Conservation (phyloP, 1,140 invertebrate species). For the Acyrthosiphon pisum region DNA sequence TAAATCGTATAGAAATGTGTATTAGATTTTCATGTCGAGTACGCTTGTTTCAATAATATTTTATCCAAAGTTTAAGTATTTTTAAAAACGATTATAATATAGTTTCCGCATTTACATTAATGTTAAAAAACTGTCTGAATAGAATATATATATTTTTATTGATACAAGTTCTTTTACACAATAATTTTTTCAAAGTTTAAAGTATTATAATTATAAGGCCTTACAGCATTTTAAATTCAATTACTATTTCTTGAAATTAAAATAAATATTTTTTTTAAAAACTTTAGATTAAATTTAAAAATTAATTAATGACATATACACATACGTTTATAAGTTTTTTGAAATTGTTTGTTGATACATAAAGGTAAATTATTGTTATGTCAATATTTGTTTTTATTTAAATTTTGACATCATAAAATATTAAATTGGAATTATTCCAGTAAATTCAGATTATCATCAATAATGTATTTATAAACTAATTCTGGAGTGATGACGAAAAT, state of each 20-base stretch:
- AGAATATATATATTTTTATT: too few relatives aligned
- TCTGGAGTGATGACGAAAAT: background rate
- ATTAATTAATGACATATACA: too few relatives aligned
- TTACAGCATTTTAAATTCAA: background rate
- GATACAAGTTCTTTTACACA: background rate
- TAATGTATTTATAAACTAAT: background rate
- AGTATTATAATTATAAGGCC: background rate
- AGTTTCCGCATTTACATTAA: background rate
- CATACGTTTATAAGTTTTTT: background rate
- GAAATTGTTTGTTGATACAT: slow-evolving; percentile 4
- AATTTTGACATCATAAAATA: background rate
- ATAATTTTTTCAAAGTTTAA: background rate
- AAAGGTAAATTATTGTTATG: background rate
- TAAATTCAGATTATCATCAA: background rate
- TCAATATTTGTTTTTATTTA: background rate
- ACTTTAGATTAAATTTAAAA: background rate
- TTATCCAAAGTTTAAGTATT: background rate
- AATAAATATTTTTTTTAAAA: background rate
- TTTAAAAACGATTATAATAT: background rate
- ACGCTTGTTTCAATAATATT: background rate
- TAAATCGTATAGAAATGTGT: background rate
- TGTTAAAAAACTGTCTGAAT: background rate
- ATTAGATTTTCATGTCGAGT: background rate
- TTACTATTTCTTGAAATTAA: background rate
- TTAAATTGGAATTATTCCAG: background rate